Conservation (phyloP, 1,140 invertebrate genomes). For the Caenorhabditis brenneri region DNA sequence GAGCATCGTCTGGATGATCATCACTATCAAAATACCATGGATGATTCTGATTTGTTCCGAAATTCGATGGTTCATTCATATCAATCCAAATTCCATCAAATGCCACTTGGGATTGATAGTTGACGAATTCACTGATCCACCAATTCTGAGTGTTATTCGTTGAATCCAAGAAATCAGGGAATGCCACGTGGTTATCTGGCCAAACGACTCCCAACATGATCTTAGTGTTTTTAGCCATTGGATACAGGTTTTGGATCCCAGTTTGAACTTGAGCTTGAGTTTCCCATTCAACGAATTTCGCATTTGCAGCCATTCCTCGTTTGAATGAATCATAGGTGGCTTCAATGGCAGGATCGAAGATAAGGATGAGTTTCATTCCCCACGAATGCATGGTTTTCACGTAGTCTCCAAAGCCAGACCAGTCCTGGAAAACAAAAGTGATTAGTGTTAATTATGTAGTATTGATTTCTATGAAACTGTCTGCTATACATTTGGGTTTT, state of each 20-base stretch:
- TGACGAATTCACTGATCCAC: conserved; percentile 57
- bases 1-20: conserved; percentile 46
- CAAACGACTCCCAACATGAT: conserved; percentile 69
- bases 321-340: conserved; percentile 57
- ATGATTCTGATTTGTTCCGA: conserved; percentile 61
- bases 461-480: too few species aligned
- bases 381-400: conserved; percentile 51
- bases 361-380: conserved; percentile 53
- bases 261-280: conserved; percentile 47
- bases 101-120: conserved; percentile 47
- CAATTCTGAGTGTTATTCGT: conserved; percentile 56
- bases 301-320: conserved; percentile 45
- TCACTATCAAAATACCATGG: conserved; percentile 58
- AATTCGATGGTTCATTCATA: conserved; percentile 66
- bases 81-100: conserved; percentile 65
- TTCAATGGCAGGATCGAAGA: conserved; percentile 59
- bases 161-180: conserved; percentile 71
- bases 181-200: conserved; percentile 68
- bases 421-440: conserved; percentile 56
- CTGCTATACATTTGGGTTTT: too few species aligned
- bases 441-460: too few species aligned
- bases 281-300: conserved; percentile 59
- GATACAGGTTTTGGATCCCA: conserved; percentile 55
- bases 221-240: conserved; percentile 57
- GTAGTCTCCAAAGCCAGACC: conserved; percentile 55